Conservation (phyloP, 2,113 vertebrate genomes). For the Oncorhynchus nerka region DNA sequence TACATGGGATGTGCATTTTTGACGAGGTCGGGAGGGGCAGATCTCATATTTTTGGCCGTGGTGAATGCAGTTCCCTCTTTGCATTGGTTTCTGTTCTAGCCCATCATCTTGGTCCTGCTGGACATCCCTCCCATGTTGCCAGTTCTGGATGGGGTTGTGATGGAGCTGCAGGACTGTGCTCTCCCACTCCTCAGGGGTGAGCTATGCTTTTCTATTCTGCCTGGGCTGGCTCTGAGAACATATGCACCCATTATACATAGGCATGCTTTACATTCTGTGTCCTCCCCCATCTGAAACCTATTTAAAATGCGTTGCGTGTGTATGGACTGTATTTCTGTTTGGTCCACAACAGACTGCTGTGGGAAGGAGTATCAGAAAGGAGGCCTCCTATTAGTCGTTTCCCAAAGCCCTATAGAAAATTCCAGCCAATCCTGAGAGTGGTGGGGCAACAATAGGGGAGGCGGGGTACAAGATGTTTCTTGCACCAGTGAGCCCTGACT, state of each 20-base stretch:
- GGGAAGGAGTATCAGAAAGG: conserved; percentile 41
- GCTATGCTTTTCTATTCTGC: neutral
- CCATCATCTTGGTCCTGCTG: conserved; percentile 86
- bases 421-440: conserved; percentile 46
- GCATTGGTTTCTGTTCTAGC: conserved; percentile 63
- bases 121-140: conserved; percentile 96
- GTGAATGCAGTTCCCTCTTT: no score
- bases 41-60: neutral
- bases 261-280: neutral
- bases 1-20: neutral
- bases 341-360: neutral
- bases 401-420: neutral
- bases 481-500: conserved; percentile 24
- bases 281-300: neutral
- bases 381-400: conserved; percentile 57
- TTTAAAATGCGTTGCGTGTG: neutral
- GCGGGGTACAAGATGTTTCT: conserved; percentile 16
- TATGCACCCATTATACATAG: neutral
- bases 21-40: neutral
- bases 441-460: conserved; percentile 35
- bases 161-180: conserved; percentile 97
- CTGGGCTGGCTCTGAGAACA: neutral
- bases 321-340: neutral
- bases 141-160: conserved; percentile 91
- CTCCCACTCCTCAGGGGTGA: conserved; percentile 89